Percentiles rank a stretch among this genome's conserved stretches.
These are phyloP conservation scores for Drosophila sp. DNA, from an alignment of 1,140 invertebrate genomes.

Conservation along the genomic window DNA sequence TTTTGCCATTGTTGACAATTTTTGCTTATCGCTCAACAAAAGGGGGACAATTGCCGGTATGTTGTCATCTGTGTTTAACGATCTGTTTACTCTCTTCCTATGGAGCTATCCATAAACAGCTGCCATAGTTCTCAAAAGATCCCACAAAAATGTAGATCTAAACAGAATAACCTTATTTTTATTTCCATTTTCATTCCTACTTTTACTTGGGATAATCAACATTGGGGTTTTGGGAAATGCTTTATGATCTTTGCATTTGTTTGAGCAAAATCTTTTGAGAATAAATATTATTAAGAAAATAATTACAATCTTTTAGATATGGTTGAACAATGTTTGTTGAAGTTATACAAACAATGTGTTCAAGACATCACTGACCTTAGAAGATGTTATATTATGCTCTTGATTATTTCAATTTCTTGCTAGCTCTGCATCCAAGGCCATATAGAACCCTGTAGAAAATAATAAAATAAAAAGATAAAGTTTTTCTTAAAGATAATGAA, in stretches of 20 bases:
- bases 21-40: conserved; percentile 39
- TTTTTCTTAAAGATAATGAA: neutral
- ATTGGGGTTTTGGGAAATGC: conserved; percentile 5
- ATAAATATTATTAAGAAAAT: conserved; percentile 18
- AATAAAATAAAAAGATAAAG: neutral
- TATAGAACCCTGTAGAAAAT: neutral
- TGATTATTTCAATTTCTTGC: neutral
- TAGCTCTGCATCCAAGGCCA: conserved; percentile 1
- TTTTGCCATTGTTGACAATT: conserved; percentile 77
- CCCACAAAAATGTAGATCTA: neutral
- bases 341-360: neutral
- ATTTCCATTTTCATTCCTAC: no score
- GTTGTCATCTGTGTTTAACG: conserved; percentile 72
- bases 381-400: neutral
- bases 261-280: conserved; percentile 9
- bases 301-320: conserved; percentile 20
- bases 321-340: conserved; percentile 10
- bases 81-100: conserved; percentile 52
- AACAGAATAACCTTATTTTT: neutral
- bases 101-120: conserved; percentile 35
- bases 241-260: conserved; percentile 19
- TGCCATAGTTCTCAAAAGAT: conserved; percentile 18
- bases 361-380: neutral
- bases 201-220: conserved; percentile 11
- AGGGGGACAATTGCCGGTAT: conserved; percentile 60